Conservation (phyloP, 1,140 invertebrate genomes). For the Bombus consobrinus region DNA sequence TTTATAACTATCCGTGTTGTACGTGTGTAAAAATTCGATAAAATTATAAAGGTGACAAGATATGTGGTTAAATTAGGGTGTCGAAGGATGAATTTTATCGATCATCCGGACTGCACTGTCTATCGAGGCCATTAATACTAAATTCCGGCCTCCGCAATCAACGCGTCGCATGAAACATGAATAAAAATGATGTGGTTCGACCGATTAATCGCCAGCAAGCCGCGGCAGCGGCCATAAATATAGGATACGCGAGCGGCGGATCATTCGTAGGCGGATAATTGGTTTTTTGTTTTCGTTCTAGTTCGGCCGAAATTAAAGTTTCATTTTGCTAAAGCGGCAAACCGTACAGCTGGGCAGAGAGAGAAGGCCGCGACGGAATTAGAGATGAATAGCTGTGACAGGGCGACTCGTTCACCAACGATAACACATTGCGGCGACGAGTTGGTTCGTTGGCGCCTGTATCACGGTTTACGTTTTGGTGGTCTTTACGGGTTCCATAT, state of each 20-base stretch:
- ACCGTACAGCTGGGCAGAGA: neutral
- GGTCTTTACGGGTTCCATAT: conserved; percentile 63
- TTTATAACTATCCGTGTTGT: too few species aligned
- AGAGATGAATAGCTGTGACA: conserved; percentile 67
- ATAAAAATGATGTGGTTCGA: conserved; percentile 48
- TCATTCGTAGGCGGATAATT: conserved; percentile 42
- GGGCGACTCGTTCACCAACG: conserved; percentile 64
- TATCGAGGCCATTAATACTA: conserved; percentile 7
- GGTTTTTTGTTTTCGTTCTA: conserved; percentile 43
- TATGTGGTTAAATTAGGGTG: neutral
- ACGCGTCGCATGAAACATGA: conserved; percentile 15
- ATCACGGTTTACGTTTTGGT: conserved; percentile 67
- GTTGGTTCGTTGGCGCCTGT: conserved; percentile 66
- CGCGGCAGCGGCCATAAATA: conserved; percentile 29
- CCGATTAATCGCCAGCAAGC: conserved; percentile 39
- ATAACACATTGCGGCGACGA: conserved; percentile 69
- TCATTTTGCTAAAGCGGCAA: conserved; percentile 62
- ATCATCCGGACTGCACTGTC: neutral
- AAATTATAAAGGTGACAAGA: too few species aligned
- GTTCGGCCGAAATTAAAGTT: conserved; percentile 61
- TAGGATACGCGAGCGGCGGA: neutral
- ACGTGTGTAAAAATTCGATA: too few species aligned
- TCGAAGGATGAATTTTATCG: neutral
- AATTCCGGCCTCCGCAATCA: conserved; percentile 19
- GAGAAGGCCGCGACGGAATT: conserved; percentile 43